Evolutionary conservation across 2,888 invertebrate genomes (phyloP), one percentile per base, ranked within the genome.

Genomic region (Tribolium freemani): DNA sequence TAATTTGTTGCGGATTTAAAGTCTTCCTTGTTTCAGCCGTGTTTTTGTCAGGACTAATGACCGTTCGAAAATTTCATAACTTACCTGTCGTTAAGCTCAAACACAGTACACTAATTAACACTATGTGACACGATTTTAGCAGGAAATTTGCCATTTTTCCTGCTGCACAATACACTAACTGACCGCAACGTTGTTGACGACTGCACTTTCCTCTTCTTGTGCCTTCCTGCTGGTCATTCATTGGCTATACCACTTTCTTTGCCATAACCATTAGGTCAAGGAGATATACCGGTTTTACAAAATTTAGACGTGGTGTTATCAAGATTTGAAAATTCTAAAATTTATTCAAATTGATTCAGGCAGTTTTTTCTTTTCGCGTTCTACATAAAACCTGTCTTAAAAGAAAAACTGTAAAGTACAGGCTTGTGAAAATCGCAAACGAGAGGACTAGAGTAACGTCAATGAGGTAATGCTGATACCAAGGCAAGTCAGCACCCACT

Each of bases 401-500:
- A n/a, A 64, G 6, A 8, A 53, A 31, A 16, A 11, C 13, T 26
- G 51, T 50, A 50, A 63, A n/a, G n/a, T 30, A 50, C 21, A 51
- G n/a, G 31, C 16, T 11, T 3, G 30, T 9, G 38, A 53, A 16
- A 20, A 50, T 13, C 13, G 16, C 21, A 16, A 13, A 50, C 6
- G 72, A 5, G n/a, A 56, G 9, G 2, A 63, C 26, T 13, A 63
- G 2, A 31, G 3, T 16, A 10, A 80, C 75, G 72, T 81, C 81
- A n/a, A 81, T 30, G 8, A 81, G 60, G 66, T 77, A 77, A 56
- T 82, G 81, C 87, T 90, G 89, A 31, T 87, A 83, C 73, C 86
- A 83, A 0, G 87, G 80, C 10, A 90, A 82, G 69, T 89, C 88
- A 1, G 88, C 83, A 0, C 88, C 88, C 0, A 88, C 87, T 9